Evolutionary conservation across 2,888 invertebrate species (phyloP), one percentile per base, ranked within the genome.

Genomic region (Eueremaeus valkanovi): DNA sequence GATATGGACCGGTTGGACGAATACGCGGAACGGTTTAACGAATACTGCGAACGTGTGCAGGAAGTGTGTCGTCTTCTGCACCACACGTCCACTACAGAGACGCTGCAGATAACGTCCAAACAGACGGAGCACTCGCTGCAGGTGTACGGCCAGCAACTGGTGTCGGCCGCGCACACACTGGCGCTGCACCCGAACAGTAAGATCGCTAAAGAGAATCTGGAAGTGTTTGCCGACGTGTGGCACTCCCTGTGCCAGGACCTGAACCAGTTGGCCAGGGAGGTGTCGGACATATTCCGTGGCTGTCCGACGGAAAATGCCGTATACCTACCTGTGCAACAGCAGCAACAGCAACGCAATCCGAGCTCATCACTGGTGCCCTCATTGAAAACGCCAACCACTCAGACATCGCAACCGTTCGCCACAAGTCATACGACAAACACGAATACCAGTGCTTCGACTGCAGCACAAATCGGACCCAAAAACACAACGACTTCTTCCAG

Each of bases 11-110:
- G 92, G 84, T 90, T 98, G 81, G 93, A 95, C 84, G 94, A 92
- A 84, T 91, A 92, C 84, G 91, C 94, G 81, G 93, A 94, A 85
- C 91, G 92, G 85, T 97, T 98, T 84, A 92, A 93, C 83, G 97
- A 98, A 85, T 95, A 95, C 85, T 92, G 96, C 83, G 98, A 98
- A 85, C 98, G 98, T 85, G 92, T 98, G 83, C 91, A 97, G 84
- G 98, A 99, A 88, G 96, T 95, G 79, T 97, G 97, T 86, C 97
- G 97, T 86, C 87, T 99, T 80, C 87, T 99, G 80, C 89, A 95
- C 82, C 98, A 99, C 85, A 92, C 98, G 83, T 94, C 97, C 63
- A 88, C 92, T 81, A 92, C 94, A 42, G 97, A 98, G 84, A 91
- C 93, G 58, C 87, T 97, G 77, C 95, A 97, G 87, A 94, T 98